Evolutionary conservation across 2,888 invertebrate genomes (phyloP).

Genomic region (Teleogryllus oceanicus): DNA sequence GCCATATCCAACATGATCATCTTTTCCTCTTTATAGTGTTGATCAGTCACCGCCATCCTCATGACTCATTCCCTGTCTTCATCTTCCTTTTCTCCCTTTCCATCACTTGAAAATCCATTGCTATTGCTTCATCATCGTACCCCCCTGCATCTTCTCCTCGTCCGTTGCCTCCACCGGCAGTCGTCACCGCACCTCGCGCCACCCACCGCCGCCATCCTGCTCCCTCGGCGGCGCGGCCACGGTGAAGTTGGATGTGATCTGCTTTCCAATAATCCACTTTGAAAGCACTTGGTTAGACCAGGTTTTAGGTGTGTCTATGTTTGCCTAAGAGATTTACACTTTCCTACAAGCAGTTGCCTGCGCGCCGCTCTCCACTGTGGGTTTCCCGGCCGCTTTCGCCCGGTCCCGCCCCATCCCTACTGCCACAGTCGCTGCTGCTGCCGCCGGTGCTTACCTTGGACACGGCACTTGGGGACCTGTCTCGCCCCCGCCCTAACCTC

Average conservation of each 20-base stretch:
- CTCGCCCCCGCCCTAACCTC: no score
- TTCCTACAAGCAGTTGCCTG: background rate
- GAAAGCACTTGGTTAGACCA: slow-evolving; percentile 43
- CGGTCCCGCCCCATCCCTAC: background rate
- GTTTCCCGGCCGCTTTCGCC: background rate
- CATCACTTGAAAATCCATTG: no score
- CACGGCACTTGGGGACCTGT: no score
- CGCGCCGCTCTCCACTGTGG: background rate
- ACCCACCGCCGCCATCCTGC: background rate
- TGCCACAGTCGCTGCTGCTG: no score
- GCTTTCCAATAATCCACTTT: slow-evolving; percentile 48
- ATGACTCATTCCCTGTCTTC: no score
- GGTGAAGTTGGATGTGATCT: slow-evolving; percentile 46
- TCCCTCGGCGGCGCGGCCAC: background rate
- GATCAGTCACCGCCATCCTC: no score
- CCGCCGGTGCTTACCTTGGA: background rate
- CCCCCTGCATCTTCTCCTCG: no score
- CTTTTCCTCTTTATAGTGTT: no score
- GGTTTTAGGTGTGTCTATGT: slow-evolving; percentile 23
- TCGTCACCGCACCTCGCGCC: background rate
- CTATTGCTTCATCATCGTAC: no score
- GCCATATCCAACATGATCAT: no score
- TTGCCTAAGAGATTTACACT: slow-evolving; percentile 22
- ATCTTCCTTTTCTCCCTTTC: no score
- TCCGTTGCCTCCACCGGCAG: no score